These are phyloP conservation scores for Leptocoma aspasia DNA, from an alignment of 2,113 vertebrate species.

Conservation along the genomic window DNA sequence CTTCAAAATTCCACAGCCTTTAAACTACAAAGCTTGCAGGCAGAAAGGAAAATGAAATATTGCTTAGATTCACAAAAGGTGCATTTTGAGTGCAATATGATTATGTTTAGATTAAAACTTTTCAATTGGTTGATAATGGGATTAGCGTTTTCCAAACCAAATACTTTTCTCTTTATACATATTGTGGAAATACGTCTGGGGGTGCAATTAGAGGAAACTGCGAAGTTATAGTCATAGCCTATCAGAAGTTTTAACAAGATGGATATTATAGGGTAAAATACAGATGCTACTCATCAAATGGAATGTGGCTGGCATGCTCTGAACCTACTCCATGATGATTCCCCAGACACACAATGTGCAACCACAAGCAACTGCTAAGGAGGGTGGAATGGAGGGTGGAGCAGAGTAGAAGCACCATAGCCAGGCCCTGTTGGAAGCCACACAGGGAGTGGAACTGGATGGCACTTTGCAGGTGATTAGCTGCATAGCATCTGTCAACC, in stretches of 20 bases:
- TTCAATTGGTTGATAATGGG: not conserved
- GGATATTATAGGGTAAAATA: not conserved
- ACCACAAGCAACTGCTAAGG: not conserved
- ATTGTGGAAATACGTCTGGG: not conserved
- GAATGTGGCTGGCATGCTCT: fast-evolving
- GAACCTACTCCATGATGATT: not conserved
- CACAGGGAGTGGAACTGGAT: not conserved
- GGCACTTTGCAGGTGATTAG: not conserved
- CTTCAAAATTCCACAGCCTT: not conserved
- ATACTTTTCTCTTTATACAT: not conserved
- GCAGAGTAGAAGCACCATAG: not conserved
- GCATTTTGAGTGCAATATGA: not conserved
- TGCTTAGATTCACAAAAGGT: not conserved
- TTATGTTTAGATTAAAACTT: not conserved
- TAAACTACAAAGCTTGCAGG: not conserved
- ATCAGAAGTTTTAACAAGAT: not conserved
- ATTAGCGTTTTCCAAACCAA: not conserved
- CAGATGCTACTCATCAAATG: not conserved
- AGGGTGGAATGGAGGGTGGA: not conserved
- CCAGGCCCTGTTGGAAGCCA: not conserved
- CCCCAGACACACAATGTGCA: not conserved
- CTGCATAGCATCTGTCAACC: not conserved
- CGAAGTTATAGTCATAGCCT: not conserved
- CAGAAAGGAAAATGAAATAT: not conserved
- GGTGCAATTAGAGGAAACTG: not conserved